Evolutionary conservation across 2,888 invertebrate genomes (phyloP).

Genomic region (Apotomis capreana): DNA sequence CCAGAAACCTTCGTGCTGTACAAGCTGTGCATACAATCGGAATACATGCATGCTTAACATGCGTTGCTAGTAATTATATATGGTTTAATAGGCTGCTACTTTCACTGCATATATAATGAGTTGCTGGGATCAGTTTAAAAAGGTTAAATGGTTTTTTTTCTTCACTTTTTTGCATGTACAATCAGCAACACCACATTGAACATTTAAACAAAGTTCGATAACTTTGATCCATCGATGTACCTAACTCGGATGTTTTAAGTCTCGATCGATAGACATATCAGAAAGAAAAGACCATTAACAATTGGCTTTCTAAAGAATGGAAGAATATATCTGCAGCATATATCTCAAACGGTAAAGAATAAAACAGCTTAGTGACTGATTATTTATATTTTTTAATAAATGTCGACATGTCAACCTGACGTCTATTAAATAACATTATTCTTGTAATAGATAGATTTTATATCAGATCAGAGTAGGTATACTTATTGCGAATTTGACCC

Average conservation of each 20-base stretch:
- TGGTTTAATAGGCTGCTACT: constrained; percentile 30
- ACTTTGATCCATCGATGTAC: too few relatives aligned
- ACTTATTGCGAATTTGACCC: neutral
- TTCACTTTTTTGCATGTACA: constrained; percentile 7
- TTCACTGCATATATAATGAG: constrained; percentile 11
- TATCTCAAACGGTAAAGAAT: too few relatives aligned
- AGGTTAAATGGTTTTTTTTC: neutral
- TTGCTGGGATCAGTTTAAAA: neutral
- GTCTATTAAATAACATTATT: neutral
- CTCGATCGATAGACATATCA: too few relatives aligned
- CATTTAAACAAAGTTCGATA: too few relatives aligned
- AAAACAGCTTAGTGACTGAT: too few relatives aligned
- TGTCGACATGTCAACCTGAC: neutral
- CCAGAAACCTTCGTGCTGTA: neutral
- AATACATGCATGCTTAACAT: constrained; percentile 20
- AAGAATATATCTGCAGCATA: too few relatives aligned
- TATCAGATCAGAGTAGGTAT: neutral
- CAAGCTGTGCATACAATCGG: constrained; percentile 4
- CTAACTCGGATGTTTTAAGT: too few relatives aligned
- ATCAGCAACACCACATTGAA: too few relatives aligned
- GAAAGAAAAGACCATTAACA: too few relatives aligned
- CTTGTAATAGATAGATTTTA: neutral
- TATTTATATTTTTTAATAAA: neutral
- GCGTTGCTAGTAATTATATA: constrained; percentile 15
- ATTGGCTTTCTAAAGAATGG: too few relatives aligned